phyloP scores from a whole-genome alignment of 2,888 invertebrate species.

The Melanostoma scalare region DNA sequence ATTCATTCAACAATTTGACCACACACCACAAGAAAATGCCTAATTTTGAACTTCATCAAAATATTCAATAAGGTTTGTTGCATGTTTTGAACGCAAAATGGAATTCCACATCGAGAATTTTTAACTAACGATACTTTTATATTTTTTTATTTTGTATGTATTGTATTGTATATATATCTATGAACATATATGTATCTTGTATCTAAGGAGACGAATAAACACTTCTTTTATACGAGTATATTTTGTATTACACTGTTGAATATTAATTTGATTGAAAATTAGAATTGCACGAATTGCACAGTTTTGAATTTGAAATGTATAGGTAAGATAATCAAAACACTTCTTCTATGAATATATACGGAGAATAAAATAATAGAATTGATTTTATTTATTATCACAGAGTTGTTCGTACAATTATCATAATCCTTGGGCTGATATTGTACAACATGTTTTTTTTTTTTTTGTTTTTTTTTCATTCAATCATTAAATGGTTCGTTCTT shows the following conservation, averaged over 20 bases:
- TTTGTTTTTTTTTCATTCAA: constrained; percentile 57
- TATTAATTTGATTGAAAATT: too few species aligned
- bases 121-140: too few species aligned
- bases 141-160: too few species aligned
- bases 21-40: constrained; percentile 17
- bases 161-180: constrained; percentile 3
- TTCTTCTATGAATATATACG: too few species aligned
- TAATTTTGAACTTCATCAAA: constrained; percentile 9
- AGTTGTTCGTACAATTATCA: constrained; percentile 78
- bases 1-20: constrained; percentile 9
- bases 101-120: background rate
- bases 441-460: constrained; percentile 60
- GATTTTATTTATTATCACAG: constrained; percentile 29
- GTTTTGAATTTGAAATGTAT: too few species aligned
- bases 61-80: background rate
- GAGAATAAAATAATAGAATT: background rate
- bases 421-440: constrained; percentile 82
- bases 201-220: too few species aligned
- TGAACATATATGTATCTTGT: background rate
- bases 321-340: too few species aligned
- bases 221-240: too few species aligned
- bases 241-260: too few species aligned
- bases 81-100: background rate
- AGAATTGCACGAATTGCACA: too few species aligned
- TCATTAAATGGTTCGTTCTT: constrained; percentile 67